Percentiles rank a stretch among this genome's conserved stretches.
Evolutionary conservation across 2,113 vertebrate species (phyloP).

Genomic region (Tachysurus vachellii): DNA sequence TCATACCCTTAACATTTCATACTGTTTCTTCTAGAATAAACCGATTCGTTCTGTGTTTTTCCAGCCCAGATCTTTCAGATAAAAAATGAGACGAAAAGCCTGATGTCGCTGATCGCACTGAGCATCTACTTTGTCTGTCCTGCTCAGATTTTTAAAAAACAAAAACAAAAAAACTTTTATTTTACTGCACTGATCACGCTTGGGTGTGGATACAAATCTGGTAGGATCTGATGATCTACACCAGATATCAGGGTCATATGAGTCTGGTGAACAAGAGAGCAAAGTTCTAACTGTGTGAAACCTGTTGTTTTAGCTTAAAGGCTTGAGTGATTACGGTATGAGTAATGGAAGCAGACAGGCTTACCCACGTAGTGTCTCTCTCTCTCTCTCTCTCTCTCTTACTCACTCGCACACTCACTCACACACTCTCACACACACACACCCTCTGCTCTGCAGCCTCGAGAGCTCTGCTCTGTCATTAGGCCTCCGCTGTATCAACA

Average conservation of each 20-base stretch:
- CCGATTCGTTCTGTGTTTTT: background rate
- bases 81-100: background rate
- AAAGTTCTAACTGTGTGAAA: conserved; percentile 6
- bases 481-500: conserved; percentile 44
- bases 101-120: background rate
- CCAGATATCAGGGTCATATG: background rate
- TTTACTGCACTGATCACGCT: background rate
- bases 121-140: background rate
- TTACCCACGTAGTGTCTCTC: conserved; percentile 17
- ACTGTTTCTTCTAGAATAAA: background rate
- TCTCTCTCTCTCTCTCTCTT: background rate
- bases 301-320: conserved; percentile 2
- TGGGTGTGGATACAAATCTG: background rate
- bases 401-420: background rate
- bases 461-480: conserved; percentile 42
- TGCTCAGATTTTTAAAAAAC: background rate
- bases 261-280: background rate
- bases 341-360: conserved; percentile 35
- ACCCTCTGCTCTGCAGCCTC: background rate
- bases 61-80: background rate
- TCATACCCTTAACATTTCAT: background rate
- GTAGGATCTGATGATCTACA: too few species aligned
- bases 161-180: too few species aligned
- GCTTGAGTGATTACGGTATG: conserved; percentile 23
- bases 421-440: background rate